Base-by-base conservation (phyloP, 2,797 vertebrate species). In the Coluber constrictor region DNA sequence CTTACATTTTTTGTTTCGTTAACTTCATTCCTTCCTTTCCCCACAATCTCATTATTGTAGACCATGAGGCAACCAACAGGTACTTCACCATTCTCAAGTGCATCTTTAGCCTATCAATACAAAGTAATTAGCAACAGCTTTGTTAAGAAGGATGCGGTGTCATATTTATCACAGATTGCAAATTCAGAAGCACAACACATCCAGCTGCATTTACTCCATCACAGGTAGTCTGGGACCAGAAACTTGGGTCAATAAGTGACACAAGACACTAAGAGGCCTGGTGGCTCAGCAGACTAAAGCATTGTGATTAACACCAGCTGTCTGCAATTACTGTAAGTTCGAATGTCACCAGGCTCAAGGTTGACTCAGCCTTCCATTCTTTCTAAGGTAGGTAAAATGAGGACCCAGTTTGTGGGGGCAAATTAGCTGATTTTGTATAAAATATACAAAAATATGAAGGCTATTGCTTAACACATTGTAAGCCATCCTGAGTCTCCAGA, bases 41-140 rank as follows among this genome's bases (percentile, higher is more conserved):
- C 99, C 16, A 99, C 94, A 51, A 98, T 96, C 92, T 98, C 93
- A 9, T 98, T 96, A 10, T 97, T 93, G 96, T 98, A 97, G 94
- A 99, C 98, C 98, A 99, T 96, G 61, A 99, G 98, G 96, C 99
- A 99, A 9, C 99, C 99, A 20, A 99, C 99, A 2, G 99, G 99
- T 51, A 99, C 99, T 95, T 99, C 99, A 2, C 97, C 98, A 0
- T 96, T 98, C 92, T 98, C 96, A 91, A 99, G 97, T 27, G 99
- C 99, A 0, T 99, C 98, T 94, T 92, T 97, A 15, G 98, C 99
- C 99, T 99, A 94, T 86, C 92, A 96, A 94, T 92, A 25, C 51
- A 94, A 4, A 91, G 92, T 51, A 94, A 93, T 86, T 56, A 87
- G 63, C 20, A 54, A 32, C 0, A 18, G 13, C n/a, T 51, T 37